A percentile compares a stretch with the other conserved stretches of the same genome.
phyloP scores from a whole-genome alignment of 2,888 invertebrate genomes.

The Pollenia griseotomentosa region DNA sequence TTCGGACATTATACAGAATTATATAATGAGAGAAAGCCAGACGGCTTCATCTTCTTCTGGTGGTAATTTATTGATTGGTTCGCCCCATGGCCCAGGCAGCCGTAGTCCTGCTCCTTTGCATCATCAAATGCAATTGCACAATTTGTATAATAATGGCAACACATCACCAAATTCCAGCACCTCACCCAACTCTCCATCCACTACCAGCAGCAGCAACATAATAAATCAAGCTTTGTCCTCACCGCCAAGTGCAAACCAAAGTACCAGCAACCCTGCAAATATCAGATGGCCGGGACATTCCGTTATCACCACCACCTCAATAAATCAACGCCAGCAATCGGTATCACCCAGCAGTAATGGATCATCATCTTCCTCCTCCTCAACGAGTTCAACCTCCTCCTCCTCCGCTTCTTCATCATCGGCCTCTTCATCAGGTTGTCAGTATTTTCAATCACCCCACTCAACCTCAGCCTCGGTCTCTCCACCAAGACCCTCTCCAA shows the following conservation, averaged over 20 bases:
- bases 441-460: conserved; percentile 85
- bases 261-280: conserved; percentile 76
- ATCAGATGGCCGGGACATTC: conserved; percentile 84
- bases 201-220: conserved; percentile 79
- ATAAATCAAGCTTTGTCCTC: conserved; percentile 81
- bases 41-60: conserved; percentile 75
- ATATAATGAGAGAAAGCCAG: conserved; percentile 90
- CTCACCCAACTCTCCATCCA: conserved; percentile 81
- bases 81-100: conserved; percentile 75
- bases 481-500: conserved; percentile 83
- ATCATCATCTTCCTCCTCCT: conserved; percentile 79
- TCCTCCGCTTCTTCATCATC: conserved; percentile 73
- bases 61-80: conserved; percentile 75
- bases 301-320: conserved; percentile 87
- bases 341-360: conserved; percentile 83
- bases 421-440: conserved; percentile 80
- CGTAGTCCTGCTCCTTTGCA: conserved; percentile 73
- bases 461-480: conserved; percentile 85
- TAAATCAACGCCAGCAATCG: conserved; percentile 84
- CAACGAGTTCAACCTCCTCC: conserved; percentile 69
- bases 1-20: conserved; percentile 96
- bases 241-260: conserved; percentile 75
- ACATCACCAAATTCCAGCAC: conserved; percentile 74
- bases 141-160: conserved; percentile 59
- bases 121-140: conserved; percentile 62